A percentile compares a stretch with the other conserved stretches of the same genome.
These are phyloP conservation scores for Campylomormyrus tamandua DNA, from an alignment of 2,113 vertebrate genomes.

Conservation along the genomic window DNA sequence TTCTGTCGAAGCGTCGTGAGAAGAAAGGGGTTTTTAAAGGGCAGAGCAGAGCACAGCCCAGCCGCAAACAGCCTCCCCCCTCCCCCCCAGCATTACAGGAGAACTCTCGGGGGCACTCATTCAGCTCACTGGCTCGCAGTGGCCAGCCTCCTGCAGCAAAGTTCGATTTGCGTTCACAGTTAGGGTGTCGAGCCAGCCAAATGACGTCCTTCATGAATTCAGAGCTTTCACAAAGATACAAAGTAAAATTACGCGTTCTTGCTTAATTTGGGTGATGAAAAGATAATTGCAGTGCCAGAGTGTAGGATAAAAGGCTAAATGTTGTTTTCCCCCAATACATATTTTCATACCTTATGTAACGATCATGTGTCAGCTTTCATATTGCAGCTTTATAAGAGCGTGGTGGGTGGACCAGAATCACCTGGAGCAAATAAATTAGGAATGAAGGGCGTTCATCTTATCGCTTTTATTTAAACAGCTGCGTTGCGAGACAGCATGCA, in stretches of 20 bases:
- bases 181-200: background rate
- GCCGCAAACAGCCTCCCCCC: background rate
- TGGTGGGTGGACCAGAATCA: background rate
- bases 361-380: no score
- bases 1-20: background rate
- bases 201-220: background rate
- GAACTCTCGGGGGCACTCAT: background rate
- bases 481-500: background rate
- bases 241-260: background rate
- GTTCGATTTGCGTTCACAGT: background rate
- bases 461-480: background rate
- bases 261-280: background rate
- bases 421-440: background rate
- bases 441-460: background rate
- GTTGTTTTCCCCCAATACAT: background rate
- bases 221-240: background rate
- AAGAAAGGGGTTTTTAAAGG: background rate
- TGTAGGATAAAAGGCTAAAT: slow-evolving; percentile 28
- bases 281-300: background rate
- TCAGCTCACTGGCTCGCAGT: background rate
- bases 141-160: background rate
- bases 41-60: background rate
- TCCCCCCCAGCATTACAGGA: background rate
- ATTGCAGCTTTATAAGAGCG: background rate
- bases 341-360: background rate